phyloP scores from a whole-genome alignment of 2,888 invertebrate species.

The Papilio demoleus region DNA sequence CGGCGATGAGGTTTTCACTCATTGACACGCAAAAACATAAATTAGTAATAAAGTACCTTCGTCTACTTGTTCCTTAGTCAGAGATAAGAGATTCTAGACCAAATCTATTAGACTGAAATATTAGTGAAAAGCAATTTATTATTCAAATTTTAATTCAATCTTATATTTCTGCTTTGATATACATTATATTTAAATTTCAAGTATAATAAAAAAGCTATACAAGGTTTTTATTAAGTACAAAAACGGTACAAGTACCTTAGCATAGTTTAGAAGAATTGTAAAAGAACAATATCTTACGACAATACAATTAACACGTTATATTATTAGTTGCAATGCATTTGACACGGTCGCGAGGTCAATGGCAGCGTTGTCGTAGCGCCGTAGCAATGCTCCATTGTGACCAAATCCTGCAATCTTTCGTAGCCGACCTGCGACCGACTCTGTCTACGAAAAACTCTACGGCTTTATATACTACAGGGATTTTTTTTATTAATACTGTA shows the following conservation, averaged over 20 bases:
- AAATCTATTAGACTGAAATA: neutral
- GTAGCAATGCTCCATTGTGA: slow-evolving; percentile 47
- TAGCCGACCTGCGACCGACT: slow-evolving; percentile 62
- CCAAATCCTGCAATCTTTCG: slow-evolving; percentile 55
- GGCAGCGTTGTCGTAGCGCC: slow-evolving; percentile 57
- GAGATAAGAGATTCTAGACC: slow-evolving; percentile 7
- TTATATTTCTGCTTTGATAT: neutral
- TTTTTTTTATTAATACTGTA: no score
- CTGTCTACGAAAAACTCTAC: slow-evolving; percentile 42
- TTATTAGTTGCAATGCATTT: slow-evolving; percentile 65
- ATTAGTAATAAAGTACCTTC: slow-evolving; percentile 53
- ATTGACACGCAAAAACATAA: slow-evolving; percentile 73
- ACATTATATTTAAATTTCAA: neutral
- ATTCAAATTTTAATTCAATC: neutral
- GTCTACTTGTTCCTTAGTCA: neutral
- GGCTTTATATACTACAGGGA: slow-evolving; percentile 2
- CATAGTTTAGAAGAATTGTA: neutral
- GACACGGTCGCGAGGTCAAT: slow-evolving; percentile 68
- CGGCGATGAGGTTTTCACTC: slow-evolving; percentile 78
- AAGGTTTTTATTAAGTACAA: neutral
- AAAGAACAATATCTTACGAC: neutral
- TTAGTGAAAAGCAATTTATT: neutral
- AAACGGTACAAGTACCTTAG: neutral
- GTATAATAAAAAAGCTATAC: neutral
- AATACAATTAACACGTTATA: slow-evolving; percentile 21